phyloP scores from a whole-genome alignment of 2,797 vertebrate species.

The Pipistrellus kuhlii region DNA sequence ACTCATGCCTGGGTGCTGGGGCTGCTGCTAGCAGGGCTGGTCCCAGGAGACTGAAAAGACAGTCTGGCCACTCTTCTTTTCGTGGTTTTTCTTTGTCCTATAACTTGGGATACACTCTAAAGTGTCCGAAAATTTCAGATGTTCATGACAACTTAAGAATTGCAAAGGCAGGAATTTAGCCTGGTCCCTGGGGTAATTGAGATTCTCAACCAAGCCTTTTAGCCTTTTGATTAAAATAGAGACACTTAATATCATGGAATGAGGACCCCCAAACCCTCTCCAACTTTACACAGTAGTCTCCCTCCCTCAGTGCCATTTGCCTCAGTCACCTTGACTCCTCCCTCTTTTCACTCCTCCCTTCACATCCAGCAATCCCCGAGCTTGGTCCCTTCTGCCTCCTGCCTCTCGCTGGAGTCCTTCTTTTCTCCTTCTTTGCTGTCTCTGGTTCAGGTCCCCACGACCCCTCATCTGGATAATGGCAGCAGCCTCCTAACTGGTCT shows the following conservation, averaged over 20 bases:
- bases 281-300: not conserved
- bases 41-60: accelerated
- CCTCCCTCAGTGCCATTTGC: not conserved
- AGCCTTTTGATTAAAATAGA: constrained; percentile 69
- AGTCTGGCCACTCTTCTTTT: not conserved
- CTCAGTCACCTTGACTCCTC: not conserved
- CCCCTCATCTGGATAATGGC: not conserved
- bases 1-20: not conserved
- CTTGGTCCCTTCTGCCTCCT: not conserved
- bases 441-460: not conserved
- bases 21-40: not conserved
- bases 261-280: constrained; percentile 30
- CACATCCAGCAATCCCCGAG: not conserved
- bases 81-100: constrained; percentile 47
- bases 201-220: constrained; percentile 57
- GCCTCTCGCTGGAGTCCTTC: not conserved
- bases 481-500: not conserved
- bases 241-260: constrained; percentile 61
- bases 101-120: constrained; percentile 38
- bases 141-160: constrained; percentile 47
- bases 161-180: constrained; percentile 50
- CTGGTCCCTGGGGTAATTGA: constrained; percentile 45
- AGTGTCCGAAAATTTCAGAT: constrained; percentile 59
- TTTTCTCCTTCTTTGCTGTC: not conserved
- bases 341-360: not conserved